Evolutionary conservation across 2,888 invertebrate genomes (phyloP).

Genomic region (Acanthoscelides obtectus): DNA sequence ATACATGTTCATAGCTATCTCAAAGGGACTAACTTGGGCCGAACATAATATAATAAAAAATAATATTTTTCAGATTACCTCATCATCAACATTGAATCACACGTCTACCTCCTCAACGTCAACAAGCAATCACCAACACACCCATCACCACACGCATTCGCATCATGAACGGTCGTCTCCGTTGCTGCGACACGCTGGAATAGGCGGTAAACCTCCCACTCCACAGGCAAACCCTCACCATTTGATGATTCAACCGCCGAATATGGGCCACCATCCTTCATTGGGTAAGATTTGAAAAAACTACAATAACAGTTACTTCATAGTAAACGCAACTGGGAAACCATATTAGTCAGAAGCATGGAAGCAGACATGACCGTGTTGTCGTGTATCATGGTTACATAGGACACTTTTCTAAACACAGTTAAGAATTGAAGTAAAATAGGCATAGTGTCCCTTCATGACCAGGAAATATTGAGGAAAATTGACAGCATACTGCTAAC

Average conservation of each 20-base stretch:
- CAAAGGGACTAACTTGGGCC: too few species aligned
- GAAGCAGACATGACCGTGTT: too few species aligned
- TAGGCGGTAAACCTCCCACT: conserved; percentile 42
- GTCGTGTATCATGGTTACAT: too few species aligned
- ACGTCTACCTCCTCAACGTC: conserved; percentile 39
- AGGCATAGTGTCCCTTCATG: too few species aligned
- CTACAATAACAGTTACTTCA: neutral
- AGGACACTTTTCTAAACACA: too few species aligned
- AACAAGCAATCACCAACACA: conserved; percentile 51
- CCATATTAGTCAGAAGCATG: too few species aligned
- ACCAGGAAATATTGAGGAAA: too few species aligned
- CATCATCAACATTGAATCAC: conserved; percentile 51
- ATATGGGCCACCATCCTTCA: conserved; percentile 55
- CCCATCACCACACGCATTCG: conserved; percentile 61
- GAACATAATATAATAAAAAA: too few species aligned
- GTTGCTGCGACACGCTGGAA: conserved; percentile 50
- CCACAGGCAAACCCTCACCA: conserved; percentile 50
- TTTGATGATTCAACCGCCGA: conserved; percentile 62
- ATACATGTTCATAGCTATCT: too few species aligned
- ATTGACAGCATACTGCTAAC: too few species aligned
- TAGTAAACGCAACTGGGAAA: too few species aligned
- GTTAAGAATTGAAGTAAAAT: too few species aligned
- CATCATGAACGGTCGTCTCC: conserved; percentile 66
- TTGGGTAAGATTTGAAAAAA: conserved; percentile 39
- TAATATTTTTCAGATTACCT: conserved; percentile 19